A percentile compares a stretch with the other conserved stretches of the same genome.
Conservation (phyloP, 2,888 invertebrate species). For the Papilio protenor region DNA sequence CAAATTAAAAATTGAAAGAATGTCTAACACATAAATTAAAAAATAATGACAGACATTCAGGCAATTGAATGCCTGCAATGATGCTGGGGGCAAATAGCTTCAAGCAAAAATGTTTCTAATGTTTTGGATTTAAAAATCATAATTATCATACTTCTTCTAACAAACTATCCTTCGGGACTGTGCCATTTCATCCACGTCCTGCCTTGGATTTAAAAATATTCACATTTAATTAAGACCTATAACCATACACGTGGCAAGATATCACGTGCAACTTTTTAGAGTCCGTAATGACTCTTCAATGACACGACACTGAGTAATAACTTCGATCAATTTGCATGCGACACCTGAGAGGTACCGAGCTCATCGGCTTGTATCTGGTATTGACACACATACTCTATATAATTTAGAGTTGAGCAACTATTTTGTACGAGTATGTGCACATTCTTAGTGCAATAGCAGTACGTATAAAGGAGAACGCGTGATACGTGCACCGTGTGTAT, state of each 20-base stretch:
- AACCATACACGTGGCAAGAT: background rate
- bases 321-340: constrained; percentile 24
- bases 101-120: background rate
- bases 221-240: background rate
- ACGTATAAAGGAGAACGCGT: constrained; percentile 71
- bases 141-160: background rate
- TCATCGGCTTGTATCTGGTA: constrained; percentile 35
- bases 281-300: constrained; percentile 1
- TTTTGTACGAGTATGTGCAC: constrained; percentile 54
- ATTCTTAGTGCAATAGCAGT: constrained; percentile 67
- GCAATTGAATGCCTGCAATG: no score
- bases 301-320: constrained; percentile 29
- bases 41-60: no score
- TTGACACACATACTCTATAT: constrained; percentile 41
- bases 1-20: no score
- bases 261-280: constrained; percentile 9
- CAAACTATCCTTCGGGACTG: background rate
- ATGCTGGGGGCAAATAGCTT: background rate
- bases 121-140: background rate
- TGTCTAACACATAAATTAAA: no score
- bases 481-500: constrained; percentile 63
- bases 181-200: background rate
- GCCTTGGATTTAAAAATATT: background rate
- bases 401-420: constrained; percentile 49
- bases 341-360: constrained; percentile 23